Evolutionary conservation across 2,797 vertebrate genomes (phyloP).

Genomic region (Lacerta agilis): DNA sequence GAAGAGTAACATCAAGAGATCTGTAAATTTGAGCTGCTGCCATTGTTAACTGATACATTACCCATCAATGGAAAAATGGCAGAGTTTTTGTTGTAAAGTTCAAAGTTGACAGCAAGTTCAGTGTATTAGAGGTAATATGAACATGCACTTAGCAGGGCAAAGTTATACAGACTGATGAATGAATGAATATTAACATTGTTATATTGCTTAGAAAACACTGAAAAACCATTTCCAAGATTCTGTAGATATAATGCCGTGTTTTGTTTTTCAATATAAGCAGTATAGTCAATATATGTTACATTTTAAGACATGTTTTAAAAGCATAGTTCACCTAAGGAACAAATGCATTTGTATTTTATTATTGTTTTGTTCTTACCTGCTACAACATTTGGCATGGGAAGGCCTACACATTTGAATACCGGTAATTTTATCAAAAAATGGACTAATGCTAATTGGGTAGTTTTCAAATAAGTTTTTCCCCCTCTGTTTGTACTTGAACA

Average conservation of each 20-base stretch:
- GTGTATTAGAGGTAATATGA: conserved; percentile 35
- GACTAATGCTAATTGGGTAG: neutral
- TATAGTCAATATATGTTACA: neutral
- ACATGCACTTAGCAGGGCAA: neutral
- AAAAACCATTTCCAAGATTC: conserved; percentile 49
- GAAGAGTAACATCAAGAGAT: conserved; percentile 8
- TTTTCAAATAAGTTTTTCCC: neutral
- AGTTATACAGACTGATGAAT: conserved; percentile 12
- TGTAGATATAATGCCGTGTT: neutral
- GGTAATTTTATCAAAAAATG: neutral
- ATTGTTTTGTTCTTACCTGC: neutral
- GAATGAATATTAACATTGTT: neutral
- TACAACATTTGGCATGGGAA: neutral
- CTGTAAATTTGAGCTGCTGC: conserved; percentile 43
- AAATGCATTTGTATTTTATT: neutral
- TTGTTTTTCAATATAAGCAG: neutral
- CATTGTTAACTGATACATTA: conserved; percentile 44
- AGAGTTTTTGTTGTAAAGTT: conserved; percentile 46
- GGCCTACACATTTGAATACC: neutral
- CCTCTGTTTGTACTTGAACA: neutral
- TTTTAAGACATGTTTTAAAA: neutral
- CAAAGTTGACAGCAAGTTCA: conserved; percentile 54
- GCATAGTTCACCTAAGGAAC: neutral
- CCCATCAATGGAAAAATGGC: neutral
- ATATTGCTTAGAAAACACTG: conserved; percentile 40